A percentile compares a stretch with the other conserved stretches of the same genome.
Conservation (phyloP, 2,797 vertebrate species). For the Poliocrania exsul region DNA sequence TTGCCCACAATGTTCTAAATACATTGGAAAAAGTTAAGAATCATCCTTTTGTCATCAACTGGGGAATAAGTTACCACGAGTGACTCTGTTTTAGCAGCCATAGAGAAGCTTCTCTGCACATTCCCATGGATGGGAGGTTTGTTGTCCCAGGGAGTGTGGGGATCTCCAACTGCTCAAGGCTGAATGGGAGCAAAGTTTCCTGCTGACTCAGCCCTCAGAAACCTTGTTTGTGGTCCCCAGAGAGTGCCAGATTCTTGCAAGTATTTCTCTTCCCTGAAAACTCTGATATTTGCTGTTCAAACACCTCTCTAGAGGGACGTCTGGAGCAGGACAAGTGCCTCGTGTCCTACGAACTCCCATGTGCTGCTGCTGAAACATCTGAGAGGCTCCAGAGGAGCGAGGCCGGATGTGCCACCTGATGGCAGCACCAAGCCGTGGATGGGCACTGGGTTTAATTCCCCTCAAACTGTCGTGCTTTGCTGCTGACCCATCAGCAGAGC, state of each 20-base stretch:
- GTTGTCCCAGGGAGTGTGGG: rapidly evolving
- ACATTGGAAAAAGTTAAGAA: not conserved
- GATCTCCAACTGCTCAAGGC: not conserved
- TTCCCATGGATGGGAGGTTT: rapidly evolving
- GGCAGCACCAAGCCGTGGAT: not conserved
- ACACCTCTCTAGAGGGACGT: not conserved
- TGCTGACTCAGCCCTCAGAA: not conserved
- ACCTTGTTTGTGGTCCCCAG: not conserved
- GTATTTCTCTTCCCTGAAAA: not conserved
- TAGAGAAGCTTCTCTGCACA: not conserved
- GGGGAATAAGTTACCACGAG: rapidly evolving
- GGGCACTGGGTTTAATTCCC: not conserved
- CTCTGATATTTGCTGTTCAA: not conserved
- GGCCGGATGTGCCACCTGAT: not conserved
- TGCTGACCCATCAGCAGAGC: not conserved
- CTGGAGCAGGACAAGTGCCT: not conserved
- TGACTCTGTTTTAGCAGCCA: not conserved
- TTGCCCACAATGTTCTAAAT: rapidly evolving
- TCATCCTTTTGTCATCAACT: rapidly evolving
- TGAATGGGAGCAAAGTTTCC: rapidly evolving
- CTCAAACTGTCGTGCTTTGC: not conserved
- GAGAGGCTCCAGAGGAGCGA: rapidly evolving
- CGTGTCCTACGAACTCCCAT: not conserved
- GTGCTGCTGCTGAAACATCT: rapidly evolving
- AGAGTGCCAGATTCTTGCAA: not conserved